These are phyloP conservation scores for Hylyphantes graminicola DNA, from an alignment of 1,140 invertebrate species.

Conservation along the genomic window DNA sequence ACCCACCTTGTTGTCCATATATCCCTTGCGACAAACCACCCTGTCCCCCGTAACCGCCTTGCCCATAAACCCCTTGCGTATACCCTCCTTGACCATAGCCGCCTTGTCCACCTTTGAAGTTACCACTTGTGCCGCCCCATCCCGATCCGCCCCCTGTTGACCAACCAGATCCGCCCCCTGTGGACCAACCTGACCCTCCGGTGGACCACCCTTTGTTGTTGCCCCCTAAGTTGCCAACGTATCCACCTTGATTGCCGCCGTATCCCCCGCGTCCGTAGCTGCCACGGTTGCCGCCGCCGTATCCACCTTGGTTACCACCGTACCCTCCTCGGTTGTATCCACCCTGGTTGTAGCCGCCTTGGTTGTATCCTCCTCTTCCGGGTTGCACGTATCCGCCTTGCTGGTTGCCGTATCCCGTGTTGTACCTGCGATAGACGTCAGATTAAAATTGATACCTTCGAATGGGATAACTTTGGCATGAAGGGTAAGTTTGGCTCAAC, in stretches of 20 bases:
- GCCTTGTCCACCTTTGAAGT: background rate
- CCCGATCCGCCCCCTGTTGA: constrained; percentile 4
- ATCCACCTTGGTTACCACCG: constrained; percentile 4
- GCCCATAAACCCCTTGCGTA: constrained; percentile 25
- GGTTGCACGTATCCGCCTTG: constrained; percentile 3
- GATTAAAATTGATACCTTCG: no score
- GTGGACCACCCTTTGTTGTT: constrained; percentile 38
- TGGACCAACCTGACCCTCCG: background rate
- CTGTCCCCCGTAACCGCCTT: background rate
- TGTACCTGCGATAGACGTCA: background rate
- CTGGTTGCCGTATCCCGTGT: background rate
- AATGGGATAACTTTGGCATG: no score
- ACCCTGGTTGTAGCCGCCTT: background rate
- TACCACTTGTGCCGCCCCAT: constrained; percentile 29
- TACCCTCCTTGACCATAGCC: background rate
- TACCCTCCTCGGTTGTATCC: constrained; percentile 2
- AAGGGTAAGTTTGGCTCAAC: no score
- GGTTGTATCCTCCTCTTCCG: background rate
- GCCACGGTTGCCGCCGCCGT: background rate
- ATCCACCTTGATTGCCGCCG: background rate
- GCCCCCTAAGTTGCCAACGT: constrained; percentile 1
- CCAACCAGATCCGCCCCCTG: background rate
- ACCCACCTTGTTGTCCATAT: background rate
- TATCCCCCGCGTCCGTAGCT: constrained; percentile 1
- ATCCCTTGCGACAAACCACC: background rate